phyloP scores from a whole-genome alignment of 2,113 vertebrate genomes.

The Mesitornis unicolor region DNA sequence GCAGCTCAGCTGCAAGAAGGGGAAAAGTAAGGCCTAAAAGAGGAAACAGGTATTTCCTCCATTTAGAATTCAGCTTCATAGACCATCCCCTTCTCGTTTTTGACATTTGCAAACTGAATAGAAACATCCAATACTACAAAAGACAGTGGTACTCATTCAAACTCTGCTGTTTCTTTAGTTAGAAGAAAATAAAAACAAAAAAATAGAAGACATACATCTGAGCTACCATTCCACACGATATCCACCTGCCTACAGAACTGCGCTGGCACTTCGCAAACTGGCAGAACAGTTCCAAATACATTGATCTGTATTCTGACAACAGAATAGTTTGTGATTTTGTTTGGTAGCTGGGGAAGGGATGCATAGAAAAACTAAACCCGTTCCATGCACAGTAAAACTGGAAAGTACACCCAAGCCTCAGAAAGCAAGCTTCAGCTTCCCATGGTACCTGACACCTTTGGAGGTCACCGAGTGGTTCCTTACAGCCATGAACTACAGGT shows the following conservation, averaged over 20 bases:
- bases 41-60: not conserved
- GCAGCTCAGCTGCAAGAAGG: not conserved
- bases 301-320: not conserved
- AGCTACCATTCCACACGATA: not conserved
- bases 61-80: not conserved
- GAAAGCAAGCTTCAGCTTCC: not conserved
- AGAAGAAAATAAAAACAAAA: not conserved
- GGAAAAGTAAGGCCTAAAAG: not conserved
- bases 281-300: not conserved
- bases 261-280: not conserved
- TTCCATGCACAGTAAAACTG: not conserved
- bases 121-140: not conserved
- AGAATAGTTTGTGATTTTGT: not conserved
- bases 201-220: not conserved
- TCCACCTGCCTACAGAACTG: not conserved
- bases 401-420: not conserved
- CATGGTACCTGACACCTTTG: not conserved
- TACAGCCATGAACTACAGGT: not conserved
- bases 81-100: not conserved
- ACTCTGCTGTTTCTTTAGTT: not conserved
- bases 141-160: not conserved
- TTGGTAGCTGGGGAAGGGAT: not conserved
- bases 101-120: not conserved
- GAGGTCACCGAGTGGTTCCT: rapidly evolving
- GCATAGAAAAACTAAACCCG: not conserved